A percentile compares a stretch with the other conserved stretches of the same genome.
Conservation (phyloP, 2,888 invertebrate genomes). For the Antitype chi region DNA sequence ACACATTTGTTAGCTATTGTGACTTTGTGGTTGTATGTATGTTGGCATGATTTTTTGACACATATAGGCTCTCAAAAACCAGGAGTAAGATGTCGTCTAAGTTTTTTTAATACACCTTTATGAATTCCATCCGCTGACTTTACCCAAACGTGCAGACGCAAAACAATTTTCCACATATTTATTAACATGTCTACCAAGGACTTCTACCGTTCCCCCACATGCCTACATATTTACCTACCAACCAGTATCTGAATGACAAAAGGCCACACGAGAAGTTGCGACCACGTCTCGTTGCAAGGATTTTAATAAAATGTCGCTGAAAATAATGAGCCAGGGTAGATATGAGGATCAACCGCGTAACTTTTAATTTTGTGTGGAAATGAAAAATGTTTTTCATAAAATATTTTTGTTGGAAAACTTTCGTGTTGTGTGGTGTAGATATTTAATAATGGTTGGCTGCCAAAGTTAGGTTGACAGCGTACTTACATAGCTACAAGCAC, state of each 20-base stretch:
- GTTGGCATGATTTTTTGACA: too few relatives aligned
- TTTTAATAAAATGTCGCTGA: constrained; percentile 68
- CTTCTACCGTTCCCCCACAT: neutral
- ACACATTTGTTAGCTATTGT: neutral
- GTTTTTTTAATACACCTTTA: too few relatives aligned
- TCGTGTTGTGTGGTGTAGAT: neutral
- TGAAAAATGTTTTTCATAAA: constrained; percentile 50
- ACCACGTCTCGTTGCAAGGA: constrained; percentile 60
- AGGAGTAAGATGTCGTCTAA: too few relatives aligned
- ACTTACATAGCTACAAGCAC: neutral
- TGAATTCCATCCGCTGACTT: neutral
- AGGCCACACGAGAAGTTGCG: constrained; percentile 39
- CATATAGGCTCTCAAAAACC: neutral
- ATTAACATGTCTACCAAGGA: constrained; percentile 16
- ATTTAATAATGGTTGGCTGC: constrained; percentile 9
- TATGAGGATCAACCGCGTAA: constrained; percentile 42
- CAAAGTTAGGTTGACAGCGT: neutral
- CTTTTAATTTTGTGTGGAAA: constrained; percentile 53
- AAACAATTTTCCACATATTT: constrained; percentile 26
- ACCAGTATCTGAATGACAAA: constrained; percentile 45
- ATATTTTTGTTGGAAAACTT: constrained; percentile 21
- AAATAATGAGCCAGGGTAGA: constrained; percentile 34
- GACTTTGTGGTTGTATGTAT: neutral
- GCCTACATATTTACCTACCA: constrained; percentile 33
- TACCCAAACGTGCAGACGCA: constrained; percentile 1